These are phyloP conservation scores for Diploptera punctata DNA, from an alignment of 2,888 invertebrate species.

Conservation along the genomic window DNA sequence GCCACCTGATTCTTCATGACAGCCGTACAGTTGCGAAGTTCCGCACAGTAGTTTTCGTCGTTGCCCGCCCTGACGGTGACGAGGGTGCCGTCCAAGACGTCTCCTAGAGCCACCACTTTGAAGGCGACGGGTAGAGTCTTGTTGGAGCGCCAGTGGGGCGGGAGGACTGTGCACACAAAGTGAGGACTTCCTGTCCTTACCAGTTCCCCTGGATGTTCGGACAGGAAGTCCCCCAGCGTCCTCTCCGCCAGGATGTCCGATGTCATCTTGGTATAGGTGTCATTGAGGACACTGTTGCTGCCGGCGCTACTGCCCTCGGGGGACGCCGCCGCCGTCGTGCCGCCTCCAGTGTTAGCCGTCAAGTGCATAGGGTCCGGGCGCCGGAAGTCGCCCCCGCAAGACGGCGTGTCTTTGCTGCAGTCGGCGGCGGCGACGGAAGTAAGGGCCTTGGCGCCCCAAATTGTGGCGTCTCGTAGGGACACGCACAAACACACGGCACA, in stretches of 20 bases:
- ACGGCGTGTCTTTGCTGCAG: conserved; percentile 27
- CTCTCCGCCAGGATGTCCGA: conserved; percentile 89
- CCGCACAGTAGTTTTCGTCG: conserved; percentile 97
- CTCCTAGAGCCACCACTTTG: conserved; percentile 94
- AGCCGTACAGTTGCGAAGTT: conserved; percentile 92
- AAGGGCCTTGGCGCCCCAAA: conserved; percentile 41
- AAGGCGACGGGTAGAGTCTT: conserved; percentile 97
- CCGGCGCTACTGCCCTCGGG: conserved; percentile 69
- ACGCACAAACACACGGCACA: not conserved
- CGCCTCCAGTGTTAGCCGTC: conserved; percentile 53
- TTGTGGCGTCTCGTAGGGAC: conserved; percentile 40
- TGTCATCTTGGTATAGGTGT: conserved; percentile 88
- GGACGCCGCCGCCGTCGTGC: conserved; percentile 63
- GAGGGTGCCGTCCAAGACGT: conserved; percentile 94
- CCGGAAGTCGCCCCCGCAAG: conserved; percentile 28
- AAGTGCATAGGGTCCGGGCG: conserved; percentile 54
- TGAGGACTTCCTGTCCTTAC: conserved; percentile 93
- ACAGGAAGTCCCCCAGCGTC: conserved; percentile 84
- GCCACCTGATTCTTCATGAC: conserved; percentile 99
- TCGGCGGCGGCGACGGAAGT: conserved; percentile 4
- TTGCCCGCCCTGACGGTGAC: conserved; percentile 97
- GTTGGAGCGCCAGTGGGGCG: conserved; percentile 97
- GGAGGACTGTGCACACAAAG: conserved; percentile 93
- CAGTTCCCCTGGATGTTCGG: conserved; percentile 91
- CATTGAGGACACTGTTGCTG: conserved; percentile 63